Conservation (phyloP, 2,797 vertebrate species). For the Rhinella marina region DNA sequence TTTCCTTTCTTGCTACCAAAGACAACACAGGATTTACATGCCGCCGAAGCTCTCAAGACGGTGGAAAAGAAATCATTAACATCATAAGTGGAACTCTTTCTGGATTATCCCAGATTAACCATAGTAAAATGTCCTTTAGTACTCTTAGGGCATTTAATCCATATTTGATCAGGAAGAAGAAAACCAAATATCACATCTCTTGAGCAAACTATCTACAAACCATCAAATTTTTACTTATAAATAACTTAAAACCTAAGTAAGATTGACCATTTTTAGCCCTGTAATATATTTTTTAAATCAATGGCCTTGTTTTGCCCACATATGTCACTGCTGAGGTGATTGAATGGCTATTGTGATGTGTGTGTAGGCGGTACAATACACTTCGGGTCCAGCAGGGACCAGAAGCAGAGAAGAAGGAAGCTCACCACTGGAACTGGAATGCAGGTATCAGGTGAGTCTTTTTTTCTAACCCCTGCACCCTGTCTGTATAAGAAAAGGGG, state of each 20-base stretch:
- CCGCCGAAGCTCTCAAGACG: slow-evolving; percentile 20
- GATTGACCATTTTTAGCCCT: neutral
- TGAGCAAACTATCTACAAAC: neutral
- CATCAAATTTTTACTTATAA: neutral
- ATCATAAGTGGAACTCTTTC: slow-evolving; percentile 29
- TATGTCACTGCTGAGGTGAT: no score
- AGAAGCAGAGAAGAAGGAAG: no score
- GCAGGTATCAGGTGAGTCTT: no score
- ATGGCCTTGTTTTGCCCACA: no score
- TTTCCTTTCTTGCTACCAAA: slow-evolving; percentile 54
- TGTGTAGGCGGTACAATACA: no score
- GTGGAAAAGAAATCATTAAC: slow-evolving; percentile 39
- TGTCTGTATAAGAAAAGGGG: no score
- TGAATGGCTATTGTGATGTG: no score
- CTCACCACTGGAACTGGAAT: no score
- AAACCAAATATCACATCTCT: neutral
- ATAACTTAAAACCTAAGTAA: neutral
- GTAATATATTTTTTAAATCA: neutral
- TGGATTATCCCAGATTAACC: slow-evolving; percentile 17
- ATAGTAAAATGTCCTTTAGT: neutral
- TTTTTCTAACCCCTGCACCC: no score
- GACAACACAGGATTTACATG: slow-evolving; percentile 61
- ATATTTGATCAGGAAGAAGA: neutral
- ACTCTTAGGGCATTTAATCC: neutral
- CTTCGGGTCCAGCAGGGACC: no score